Evolutionary conservation across 2,888 invertebrate species (phyloP).

Genomic region (Chalcosyrphus nemorum): DNA sequence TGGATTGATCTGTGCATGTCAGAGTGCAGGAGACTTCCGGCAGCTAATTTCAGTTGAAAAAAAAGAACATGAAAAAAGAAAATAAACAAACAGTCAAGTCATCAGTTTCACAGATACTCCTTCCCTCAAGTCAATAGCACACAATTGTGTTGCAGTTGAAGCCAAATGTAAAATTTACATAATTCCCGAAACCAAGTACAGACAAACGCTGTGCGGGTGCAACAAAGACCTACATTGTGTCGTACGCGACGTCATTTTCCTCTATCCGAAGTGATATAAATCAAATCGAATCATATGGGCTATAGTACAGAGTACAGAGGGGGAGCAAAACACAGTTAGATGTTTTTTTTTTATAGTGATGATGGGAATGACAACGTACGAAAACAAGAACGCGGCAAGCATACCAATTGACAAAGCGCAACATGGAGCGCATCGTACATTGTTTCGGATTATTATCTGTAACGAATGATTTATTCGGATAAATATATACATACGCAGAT

Average conservation of each 20-base stretch:
- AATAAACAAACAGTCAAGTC: conserved; percentile 28
- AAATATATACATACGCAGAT: too few species aligned
- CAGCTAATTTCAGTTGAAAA: conserved; percentile 26
- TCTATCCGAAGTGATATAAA: conserved; percentile 47
- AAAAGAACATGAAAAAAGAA: conserved; percentile 12
- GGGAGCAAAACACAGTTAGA: conserved; percentile 46
- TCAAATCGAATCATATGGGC: conserved; percentile 65
- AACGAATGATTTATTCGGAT: conserved; percentile 69
- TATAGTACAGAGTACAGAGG: not conserved
- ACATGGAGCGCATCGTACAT: conserved; percentile 50
- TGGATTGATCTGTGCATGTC: conserved; percentile 42
- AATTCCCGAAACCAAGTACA: conserved; percentile 49
- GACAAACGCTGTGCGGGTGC: conserved; percentile 34
- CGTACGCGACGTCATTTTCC: not conserved
- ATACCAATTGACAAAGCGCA: conserved; percentile 71
- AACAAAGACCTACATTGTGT: conserved; percentile 68
- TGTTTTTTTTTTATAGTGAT: conserved; percentile 24
- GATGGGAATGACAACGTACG: conserved; percentile 63
- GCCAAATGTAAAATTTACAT: conserved; percentile 58
- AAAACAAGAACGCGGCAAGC: conserved; percentile 69
- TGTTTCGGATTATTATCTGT: conserved; percentile 68
- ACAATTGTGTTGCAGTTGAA: not conserved
- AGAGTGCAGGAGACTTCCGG: conserved; percentile 40
- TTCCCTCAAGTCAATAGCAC: conserved; percentile 20
- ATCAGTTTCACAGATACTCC: conserved; percentile 6